These are phyloP conservation scores for Galago senegalensis DNA, from an alignment of 2,797 vertebrate genomes.

Conservation along the genomic window DNA sequence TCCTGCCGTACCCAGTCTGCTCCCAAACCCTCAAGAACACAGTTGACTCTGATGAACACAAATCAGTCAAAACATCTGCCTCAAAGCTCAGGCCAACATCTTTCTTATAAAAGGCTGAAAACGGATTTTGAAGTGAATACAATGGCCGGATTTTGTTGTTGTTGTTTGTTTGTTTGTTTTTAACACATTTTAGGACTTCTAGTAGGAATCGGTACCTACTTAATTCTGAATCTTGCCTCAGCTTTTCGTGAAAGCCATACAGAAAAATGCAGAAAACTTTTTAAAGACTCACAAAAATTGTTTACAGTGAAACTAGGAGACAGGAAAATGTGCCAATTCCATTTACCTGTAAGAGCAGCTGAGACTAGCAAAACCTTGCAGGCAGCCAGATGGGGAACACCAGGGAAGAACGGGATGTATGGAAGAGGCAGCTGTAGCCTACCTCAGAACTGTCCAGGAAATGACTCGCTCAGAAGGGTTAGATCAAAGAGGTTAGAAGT, in stretches of 20 bases:
- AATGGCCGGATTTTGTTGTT: not conserved
- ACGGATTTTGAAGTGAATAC: conserved; percentile 9
- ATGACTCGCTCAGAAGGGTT: not conserved
- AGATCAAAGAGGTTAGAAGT: not conserved
- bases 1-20: not conserved
- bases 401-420: not conserved
- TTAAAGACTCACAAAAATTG: not conserved
- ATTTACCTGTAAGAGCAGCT: not conserved
- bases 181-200: not conserved
- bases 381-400: not conserved
- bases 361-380: not conserved
- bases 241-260: conserved; percentile 41
- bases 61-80: not conserved
- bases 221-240: conserved; percentile 33
- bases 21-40: not conserved
- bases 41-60: not conserved
- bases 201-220: not conserved
- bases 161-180: not conserved
- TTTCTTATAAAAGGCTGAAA: not conserved
- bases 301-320: conserved; percentile 34
- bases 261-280: not conserved
- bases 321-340: not conserved
- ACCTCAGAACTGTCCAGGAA: not conserved
- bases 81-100: conserved; percentile 26
- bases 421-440: rapidly evolving